Conservation (phyloP, 2,797 vertebrate genomes). For the Lacerta bilineata region DNA sequence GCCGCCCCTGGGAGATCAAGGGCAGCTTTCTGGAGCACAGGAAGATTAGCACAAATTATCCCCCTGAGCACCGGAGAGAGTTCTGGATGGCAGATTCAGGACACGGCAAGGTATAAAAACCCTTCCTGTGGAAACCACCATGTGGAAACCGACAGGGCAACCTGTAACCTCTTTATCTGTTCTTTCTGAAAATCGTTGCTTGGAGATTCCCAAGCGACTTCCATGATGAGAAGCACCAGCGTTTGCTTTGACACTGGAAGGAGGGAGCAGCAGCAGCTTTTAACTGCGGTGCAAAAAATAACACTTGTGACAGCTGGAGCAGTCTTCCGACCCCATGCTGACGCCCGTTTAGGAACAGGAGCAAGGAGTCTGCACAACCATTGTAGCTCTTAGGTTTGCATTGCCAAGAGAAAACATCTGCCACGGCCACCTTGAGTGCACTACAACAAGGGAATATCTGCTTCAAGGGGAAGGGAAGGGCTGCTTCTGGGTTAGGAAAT, state of each 20-base stretch:
- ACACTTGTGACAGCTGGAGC: not conserved
- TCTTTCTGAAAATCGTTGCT: not conserved
- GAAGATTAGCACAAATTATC: constrained; percentile 58
- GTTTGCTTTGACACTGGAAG: not conserved
- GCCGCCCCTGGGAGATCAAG: constrained; percentile 65
- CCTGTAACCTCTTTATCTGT: not conserved
- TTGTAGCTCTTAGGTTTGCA: too few relatives aligned
- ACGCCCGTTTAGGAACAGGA: not conserved
- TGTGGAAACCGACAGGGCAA: not conserved
- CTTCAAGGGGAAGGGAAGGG: not conserved
- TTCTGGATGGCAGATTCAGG: constrained; percentile 47
- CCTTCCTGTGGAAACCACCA: constrained; percentile 6
- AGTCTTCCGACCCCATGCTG: not conserved
- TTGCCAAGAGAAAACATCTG: not conserved
- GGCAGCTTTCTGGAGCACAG: constrained; percentile 41
- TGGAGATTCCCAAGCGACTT: not conserved
- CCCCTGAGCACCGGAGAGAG: constrained; percentile 60
- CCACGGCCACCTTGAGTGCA: not conserved
- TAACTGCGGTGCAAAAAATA: not conserved
- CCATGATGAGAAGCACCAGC: not conserved
- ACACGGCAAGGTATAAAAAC: not conserved
- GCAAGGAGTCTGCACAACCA: not conserved
- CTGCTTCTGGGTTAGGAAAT: not conserved
- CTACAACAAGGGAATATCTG: not conserved
- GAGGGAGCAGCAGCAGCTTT: not conserved